phyloP scores from a whole-genome alignment of 2,888 invertebrate genomes.

The Eilema sororculum region DNA sequence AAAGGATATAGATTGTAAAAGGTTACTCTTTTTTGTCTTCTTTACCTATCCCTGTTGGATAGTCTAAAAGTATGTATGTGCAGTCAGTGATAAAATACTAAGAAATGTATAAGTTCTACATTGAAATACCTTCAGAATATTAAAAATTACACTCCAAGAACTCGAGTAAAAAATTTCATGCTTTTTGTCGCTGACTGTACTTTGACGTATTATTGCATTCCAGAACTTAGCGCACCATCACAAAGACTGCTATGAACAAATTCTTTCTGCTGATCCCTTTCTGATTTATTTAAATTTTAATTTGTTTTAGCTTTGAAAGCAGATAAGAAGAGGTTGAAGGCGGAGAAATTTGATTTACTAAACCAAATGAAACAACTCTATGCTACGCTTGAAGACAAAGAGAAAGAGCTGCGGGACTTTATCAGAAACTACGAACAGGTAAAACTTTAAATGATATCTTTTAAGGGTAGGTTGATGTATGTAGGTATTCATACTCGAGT shows the following conservation, averaged over 20 bases:
- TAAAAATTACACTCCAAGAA: no score
- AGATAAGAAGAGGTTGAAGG: constrained; percentile 96
- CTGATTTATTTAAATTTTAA: constrained; percentile 43
- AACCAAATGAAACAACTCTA: constrained; percentile 98
- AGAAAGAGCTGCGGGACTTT: constrained; percentile 96
- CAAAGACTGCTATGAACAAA: background rate
- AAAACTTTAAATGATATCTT: constrained; percentile 6
- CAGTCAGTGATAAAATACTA: no score
- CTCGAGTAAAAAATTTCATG: background rate
- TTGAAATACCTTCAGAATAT: no score
- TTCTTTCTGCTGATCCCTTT: background rate
- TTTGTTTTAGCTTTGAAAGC: constrained; percentile 91
- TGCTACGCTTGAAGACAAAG: constrained; percentile 97
- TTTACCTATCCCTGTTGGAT: background rate
- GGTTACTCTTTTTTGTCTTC: no score
- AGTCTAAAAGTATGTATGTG: no score
- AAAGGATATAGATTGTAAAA: no score
- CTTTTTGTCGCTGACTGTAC: background rate
- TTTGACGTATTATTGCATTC: background rate
- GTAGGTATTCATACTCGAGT: background rate
- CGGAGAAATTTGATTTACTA: constrained; percentile 96
- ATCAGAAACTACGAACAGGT: constrained; percentile 98
- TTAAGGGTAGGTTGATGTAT: background rate
- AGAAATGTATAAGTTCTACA: no score
- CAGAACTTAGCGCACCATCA: background rate